Conservation (phyloP, 1,140 invertebrate species). For the Zaprionus kolodkinae region DNA sequence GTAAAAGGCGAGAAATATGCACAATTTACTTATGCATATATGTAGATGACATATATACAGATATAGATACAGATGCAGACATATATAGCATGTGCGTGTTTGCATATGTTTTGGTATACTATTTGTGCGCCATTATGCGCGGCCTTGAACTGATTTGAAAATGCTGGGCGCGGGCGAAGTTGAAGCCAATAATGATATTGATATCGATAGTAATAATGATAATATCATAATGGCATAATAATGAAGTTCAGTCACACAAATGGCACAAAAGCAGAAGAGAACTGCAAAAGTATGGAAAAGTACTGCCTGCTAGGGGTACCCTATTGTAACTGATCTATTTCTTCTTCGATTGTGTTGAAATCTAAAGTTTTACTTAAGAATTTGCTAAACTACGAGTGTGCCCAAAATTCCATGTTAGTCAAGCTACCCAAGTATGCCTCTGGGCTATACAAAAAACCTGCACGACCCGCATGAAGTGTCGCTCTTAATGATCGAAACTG, state of each 20-base stretch:
- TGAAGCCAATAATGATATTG: conserved; percentile 20
- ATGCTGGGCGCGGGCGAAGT: conserved; percentile 38
- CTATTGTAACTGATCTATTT: neutral
- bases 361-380: neutral
- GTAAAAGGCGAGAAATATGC: conserved; percentile 29
- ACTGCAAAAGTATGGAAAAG: neutral
- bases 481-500: conserved; percentile 18
- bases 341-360: neutral
- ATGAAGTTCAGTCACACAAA: neutral
- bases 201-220: conserved; percentile 2
- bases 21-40: conserved; percentile 38
- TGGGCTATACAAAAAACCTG: neutral
- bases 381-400: neutral
- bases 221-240: conserved; percentile 7
- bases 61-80: neutral
- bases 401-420: too few species aligned
- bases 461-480: neutral
- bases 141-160: conserved; percentile 75
- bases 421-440: neutral
- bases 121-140: conserved; percentile 20
- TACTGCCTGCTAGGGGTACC: neutral
- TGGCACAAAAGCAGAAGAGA: neutral
- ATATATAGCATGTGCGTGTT: conserved; percentile 6
- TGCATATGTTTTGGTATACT: conserved; percentile 4
- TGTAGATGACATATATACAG: conserved; percentile 11